Evolutionary conservation across 1,140 invertebrate genomes (phyloP).

Genomic region (Lordiphosa mommai): DNA sequence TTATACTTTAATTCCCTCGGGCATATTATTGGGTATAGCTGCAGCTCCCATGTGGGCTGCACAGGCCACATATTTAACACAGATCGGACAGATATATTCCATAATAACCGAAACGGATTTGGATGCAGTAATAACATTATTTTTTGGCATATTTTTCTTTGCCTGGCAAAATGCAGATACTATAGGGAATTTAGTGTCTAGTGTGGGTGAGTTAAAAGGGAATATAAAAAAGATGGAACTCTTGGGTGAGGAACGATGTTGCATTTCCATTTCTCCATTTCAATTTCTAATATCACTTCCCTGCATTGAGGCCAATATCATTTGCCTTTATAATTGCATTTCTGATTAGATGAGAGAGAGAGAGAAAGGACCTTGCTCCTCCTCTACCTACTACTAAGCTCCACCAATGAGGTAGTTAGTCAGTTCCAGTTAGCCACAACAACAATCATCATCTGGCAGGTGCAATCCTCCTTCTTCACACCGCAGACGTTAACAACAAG

Average conservation of each 20-base stretch:
- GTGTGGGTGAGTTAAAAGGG: constrained; percentile 9
- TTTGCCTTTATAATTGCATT: constrained; percentile 64
- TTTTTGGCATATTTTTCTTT: constrained; percentile 22
- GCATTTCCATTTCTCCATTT: neutral
- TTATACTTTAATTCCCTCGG: constrained; percentile 8
- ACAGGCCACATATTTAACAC: constrained; percentile 20
- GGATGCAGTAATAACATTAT: constrained; percentile 17
- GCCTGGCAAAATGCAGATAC: constrained; percentile 20
- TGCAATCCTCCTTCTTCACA: neutral
- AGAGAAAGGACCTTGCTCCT: constrained; percentile 4
- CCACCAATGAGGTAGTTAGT: constrained; percentile 32
- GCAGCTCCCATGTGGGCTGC: constrained; percentile 24
- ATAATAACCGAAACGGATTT: constrained; percentile 1
- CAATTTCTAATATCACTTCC: neutral
- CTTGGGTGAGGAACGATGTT: neutral
- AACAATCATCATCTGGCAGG: constrained; percentile 19
- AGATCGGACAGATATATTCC: constrained; percentile 20
- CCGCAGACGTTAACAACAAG: constrained; percentile 27
- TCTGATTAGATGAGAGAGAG: constrained; percentile 43
- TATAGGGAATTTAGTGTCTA: constrained; percentile 15
- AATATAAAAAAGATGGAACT: neutral
- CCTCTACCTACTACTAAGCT: neutral
- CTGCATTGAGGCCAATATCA: constrained; percentile 15
- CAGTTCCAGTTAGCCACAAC: constrained; percentile 47
- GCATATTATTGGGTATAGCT: constrained; percentile 8